Evolutionary conservation across 2,888 invertebrate genomes (phyloP).

Genomic region (Zhengitettix transpicula): DNA sequence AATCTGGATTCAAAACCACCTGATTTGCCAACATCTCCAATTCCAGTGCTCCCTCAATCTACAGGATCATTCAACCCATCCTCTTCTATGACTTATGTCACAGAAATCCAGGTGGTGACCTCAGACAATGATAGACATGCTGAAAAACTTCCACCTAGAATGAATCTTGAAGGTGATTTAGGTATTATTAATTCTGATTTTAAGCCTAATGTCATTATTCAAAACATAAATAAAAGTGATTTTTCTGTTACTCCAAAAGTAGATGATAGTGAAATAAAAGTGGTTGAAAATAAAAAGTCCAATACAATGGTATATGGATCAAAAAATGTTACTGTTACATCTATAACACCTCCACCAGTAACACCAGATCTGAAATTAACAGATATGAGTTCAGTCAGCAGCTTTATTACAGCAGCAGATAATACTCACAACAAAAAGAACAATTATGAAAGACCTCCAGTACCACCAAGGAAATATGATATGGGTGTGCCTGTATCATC

Average conservation of each 20-base stretch:
- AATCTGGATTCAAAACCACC: constrained; percentile 20
- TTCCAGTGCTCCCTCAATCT: constrained; percentile 17
- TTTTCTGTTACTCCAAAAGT: not conserved
- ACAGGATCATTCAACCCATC: constrained; percentile 17
- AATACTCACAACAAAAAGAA: constrained; percentile 16
- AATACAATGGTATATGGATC: too few species aligned
- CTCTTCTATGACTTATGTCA: constrained; percentile 41
- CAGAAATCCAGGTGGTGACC: constrained; percentile 51
- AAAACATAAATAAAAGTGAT: not conserved
- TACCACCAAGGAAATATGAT: constrained; percentile 30
- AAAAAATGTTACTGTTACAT: constrained; percentile 16
- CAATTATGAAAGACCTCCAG: constrained; percentile 27
- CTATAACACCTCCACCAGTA: constrained; percentile 24
- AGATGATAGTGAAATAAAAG: not conserved
- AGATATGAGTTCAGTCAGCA: constrained; percentile 10
- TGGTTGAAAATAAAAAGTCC: too few species aligned
- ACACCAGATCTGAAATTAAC: constrained; percentile 12
- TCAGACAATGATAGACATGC: constrained; percentile 6
- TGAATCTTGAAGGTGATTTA: not conserved
- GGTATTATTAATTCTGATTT: not conserved
- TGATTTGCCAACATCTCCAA: constrained; percentile 25
- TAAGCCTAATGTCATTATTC: not conserved
- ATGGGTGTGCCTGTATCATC: not conserved
- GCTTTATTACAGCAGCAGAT: not conserved
- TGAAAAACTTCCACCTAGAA: not conserved